Evolutionary conservation across 2,888 invertebrate species (phyloP).

Genomic region (Congeria kusceri): DNA sequence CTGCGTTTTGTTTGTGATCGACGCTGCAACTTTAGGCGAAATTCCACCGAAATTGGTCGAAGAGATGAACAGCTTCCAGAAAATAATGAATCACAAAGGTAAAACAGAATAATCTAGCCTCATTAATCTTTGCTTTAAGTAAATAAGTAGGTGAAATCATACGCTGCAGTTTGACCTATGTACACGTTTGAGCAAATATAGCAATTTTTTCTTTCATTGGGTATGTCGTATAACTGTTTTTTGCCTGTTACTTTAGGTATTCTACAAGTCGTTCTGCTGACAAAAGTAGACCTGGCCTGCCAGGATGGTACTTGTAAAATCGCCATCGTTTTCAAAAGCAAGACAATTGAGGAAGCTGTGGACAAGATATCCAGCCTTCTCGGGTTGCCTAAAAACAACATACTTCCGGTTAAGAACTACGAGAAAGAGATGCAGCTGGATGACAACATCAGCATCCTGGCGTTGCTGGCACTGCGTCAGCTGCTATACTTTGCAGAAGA

Average conservation of each 20-base stretch:
- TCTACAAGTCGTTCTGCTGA: slow-evolving; percentile 66
- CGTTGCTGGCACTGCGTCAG: slow-evolving; percentile 55
- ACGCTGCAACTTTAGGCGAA: slow-evolving; percentile 57
- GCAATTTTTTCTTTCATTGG: no score
- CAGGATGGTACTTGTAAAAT: slow-evolving; percentile 46
- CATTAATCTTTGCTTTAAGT: no score
- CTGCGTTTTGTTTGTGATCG: slow-evolving; percentile 70
- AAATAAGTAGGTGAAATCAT: no score
- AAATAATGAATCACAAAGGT: slow-evolving; percentile 66
- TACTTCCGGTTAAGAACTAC: slow-evolving; percentile 69
- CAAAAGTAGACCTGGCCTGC: slow-evolving; percentile 66
- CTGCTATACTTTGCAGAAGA: slow-evolving; percentile 64
- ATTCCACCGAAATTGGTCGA: slow-evolving; percentile 64
- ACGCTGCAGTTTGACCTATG: no score
- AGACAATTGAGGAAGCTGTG: slow-evolving; percentile 51
- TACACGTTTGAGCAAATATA: no score
- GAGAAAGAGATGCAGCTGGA: slow-evolving; percentile 63
- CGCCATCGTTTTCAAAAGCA: slow-evolving; percentile 50
- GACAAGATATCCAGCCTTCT: slow-evolving; percentile 62
- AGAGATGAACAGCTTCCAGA: slow-evolving; percentile 64
- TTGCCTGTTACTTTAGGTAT: slow-evolving; percentile 50
- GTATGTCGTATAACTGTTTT: no score
- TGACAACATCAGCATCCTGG: no score
- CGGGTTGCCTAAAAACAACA: slow-evolving; percentile 62
- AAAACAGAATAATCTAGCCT: neutral